phyloP scores from a whole-genome alignment of 1,140 invertebrate genomes.

The Papilio polytes region DNA sequence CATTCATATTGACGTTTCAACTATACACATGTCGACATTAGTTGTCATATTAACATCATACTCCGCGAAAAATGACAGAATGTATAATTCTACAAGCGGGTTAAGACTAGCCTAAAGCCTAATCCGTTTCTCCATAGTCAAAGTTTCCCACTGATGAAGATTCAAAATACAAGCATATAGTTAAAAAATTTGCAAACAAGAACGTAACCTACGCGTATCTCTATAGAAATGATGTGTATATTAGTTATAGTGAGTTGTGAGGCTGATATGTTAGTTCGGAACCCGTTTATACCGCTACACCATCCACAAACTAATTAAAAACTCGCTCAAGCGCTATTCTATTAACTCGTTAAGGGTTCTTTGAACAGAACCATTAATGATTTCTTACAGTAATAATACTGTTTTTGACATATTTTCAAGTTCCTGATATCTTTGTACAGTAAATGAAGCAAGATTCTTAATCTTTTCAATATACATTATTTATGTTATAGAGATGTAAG shows the following conservation, averaged over 20 bases:
- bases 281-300: slow-evolving; percentile 39
- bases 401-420: slow-evolving; percentile 29
- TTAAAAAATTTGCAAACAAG: not conserved
- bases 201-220: not conserved
- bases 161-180: too few relatives aligned
- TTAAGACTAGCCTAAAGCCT: too few relatives aligned
- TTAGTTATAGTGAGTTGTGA: not conserved
- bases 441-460: not conserved
- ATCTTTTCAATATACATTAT: not conserved
- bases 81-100: too few relatives aligned
- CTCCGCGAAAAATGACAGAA: too few relatives aligned
- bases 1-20: too few relatives aligned
- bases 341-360: slow-evolving; percentile 41
- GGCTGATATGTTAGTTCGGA: slow-evolving; percentile 17
- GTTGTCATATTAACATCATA: not conserved
- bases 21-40: not conserved
- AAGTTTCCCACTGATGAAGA: too few relatives aligned
- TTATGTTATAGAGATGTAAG: too few relatives aligned
- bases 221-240: slow-evolving; percentile 1
- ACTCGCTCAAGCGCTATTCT: slow-evolving; percentile 40
- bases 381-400: slow-evolving; percentile 24
- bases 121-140: too few relatives aligned
- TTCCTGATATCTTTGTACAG: not conserved
- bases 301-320: slow-evolving; percentile 38
- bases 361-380: slow-evolving; percentile 27